Conservation (phyloP, 2,113 vertebrate species). For the Anoplopoma fimbria region DNA sequence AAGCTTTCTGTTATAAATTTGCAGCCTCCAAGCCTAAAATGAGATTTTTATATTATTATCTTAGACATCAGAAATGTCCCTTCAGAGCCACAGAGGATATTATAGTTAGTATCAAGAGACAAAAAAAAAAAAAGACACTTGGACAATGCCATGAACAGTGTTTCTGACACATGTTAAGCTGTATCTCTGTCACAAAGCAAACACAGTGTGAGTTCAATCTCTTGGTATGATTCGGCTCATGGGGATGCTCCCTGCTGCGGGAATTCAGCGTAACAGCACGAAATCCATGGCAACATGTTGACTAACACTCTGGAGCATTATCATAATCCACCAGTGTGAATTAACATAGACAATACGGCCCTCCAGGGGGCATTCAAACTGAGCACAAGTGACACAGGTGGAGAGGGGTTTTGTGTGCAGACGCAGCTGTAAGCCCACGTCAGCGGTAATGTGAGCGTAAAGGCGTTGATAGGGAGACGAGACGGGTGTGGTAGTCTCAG, state of each 20-base stretch:
- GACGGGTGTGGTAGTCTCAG: neutral
- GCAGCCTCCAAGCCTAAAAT: neutral
- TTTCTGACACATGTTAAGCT: neutral
- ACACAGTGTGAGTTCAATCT: neutral
- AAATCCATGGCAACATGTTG: conserved; percentile 55
- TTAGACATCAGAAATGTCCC: neutral
- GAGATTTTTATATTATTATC: neutral
- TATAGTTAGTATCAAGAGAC: neutral
- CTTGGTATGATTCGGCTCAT: conserved; percentile 8
- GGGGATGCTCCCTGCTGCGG: conserved; percentile 21
- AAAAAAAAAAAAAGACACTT: neutral
- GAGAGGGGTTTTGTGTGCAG: neutral
- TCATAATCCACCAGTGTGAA: conserved; percentile 50
- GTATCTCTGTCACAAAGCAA: neutral
- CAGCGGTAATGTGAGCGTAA: neutral
- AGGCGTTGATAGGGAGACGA: neutral
- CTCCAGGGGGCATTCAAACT: conserved; percentile 36
- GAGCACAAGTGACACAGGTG: conserved; percentile 29
- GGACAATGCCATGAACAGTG: neutral
- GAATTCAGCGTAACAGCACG: conserved; percentile 37
- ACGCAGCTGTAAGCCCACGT: conserved; percentile 15
- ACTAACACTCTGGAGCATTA: conserved; percentile 49
- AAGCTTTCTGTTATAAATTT: neutral
- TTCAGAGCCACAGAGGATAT: neutral
- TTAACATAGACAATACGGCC: conserved; percentile 36